phyloP scores from a whole-genome alignment of 2,797 vertebrate species.

The Lepus oiostolus region DNA sequence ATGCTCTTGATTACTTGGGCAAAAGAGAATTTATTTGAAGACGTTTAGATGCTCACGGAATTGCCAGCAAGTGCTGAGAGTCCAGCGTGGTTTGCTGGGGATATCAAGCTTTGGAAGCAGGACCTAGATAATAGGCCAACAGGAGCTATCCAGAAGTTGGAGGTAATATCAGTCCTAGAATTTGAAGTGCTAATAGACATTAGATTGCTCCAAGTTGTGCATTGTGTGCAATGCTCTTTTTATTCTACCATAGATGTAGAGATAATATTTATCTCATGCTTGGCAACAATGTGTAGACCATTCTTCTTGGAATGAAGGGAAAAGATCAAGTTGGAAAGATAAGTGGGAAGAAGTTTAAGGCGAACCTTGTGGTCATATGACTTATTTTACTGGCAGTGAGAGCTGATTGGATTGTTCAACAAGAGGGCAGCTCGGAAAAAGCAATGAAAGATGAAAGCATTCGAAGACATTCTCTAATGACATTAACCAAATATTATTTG shows the following conservation, averaged over 20 bases:
- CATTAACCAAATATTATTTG: background rate
- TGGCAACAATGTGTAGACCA: background rate
- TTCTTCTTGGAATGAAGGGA: background rate
- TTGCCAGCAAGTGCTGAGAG: background rate
- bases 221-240: background rate
- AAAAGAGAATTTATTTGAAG: constrained; percentile 16
- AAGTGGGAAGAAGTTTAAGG: background rate
- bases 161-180: background rate
- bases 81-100: background rate
- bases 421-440: background rate
- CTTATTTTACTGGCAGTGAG: background rate
- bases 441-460: background rate
- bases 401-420: background rate
- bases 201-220: background rate
- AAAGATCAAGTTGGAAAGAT: background rate
- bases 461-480: background rate
- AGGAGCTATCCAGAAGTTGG: background rate
- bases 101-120: background rate
- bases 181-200: background rate
- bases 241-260: background rate
- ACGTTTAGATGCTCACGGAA: background rate
- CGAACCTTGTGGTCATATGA: background rate
- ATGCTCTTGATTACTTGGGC: background rate
- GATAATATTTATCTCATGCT: background rate
- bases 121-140: background rate